Base-by-base conservation (phyloP, 2,797 vertebrate species). In the Poeciliopsis paucimaculata region DNA sequence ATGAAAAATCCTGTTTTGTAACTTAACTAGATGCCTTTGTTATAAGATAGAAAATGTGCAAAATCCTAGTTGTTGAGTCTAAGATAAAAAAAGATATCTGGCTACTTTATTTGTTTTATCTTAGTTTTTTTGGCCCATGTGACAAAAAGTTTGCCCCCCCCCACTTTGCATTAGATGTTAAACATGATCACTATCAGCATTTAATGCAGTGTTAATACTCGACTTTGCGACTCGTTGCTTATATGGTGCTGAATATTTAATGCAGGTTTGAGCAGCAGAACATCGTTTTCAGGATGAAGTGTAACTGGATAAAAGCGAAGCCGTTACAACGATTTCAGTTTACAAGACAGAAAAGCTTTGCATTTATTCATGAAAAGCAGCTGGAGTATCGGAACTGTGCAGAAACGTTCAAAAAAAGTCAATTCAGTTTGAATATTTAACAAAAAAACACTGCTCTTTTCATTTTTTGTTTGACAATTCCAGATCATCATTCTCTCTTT, bases 181-280 rank as follows among this genome's bases (percentile, higher is more conserved):
- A 66, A 80, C 82, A 77, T 26, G 26, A 77, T 72, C 55, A 74
- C 73, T 72, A 77, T 75, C 68, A 77, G 75, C 73, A 75, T 34
- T 77, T 76, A 45, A 77, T 70, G 4, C 39, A 8, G 46, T 20
- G 9, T 47, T 34, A 77, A 75, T 64, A 23, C 60, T 12, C 9
- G 39, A 51, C 49, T 51, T 20, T 51, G 2, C 2, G 18, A 51
- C 49, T 51, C 13, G 28, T 4, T 66, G 2, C 15, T 68, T 41
- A 7, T 1, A n/a, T 7, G 68, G 36, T 20, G n/a, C n/a, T 80
- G 41, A 57, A 70, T 45, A 71, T 77, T 79, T 36, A 72, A 84
- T 75, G 66, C 3, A 26, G 73, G 62, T 28, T 34, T 36, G 2
- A 20, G 8, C 64, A 39, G 72, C n/a, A 41, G 45, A 60, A 74